Evolutionary conservation across 2,797 vertebrate genomes (phyloP), one percentile per base, ranked within the genome.

Genomic region (Gambusia yucatana): DNA sequence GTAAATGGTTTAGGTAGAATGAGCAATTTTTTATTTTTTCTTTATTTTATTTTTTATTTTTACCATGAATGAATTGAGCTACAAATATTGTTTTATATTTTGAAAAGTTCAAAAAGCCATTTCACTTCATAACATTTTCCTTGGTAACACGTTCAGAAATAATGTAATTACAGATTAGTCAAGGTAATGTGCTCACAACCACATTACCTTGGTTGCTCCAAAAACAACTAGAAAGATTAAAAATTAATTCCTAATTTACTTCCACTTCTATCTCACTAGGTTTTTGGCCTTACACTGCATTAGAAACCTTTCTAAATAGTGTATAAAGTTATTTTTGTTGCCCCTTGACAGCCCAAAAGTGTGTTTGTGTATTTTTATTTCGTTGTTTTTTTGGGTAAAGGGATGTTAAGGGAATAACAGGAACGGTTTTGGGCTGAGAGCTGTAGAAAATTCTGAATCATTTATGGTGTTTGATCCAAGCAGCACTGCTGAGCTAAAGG

Each of bases 401-500:
- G 41, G 33, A 55, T 50, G 76, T 61, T 77, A 79, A 78, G 79
- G 78, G 77, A 81, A 78, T 81, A 67, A 75, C n/a, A 83, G 63
- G 44, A 33, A 69, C 22, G 55, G 83, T 81, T 87, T 43, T 81
- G 77, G 80, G 77, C 80, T 82, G 70, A 81, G 76, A 74, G 78
- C 75, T 83, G 80, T 85, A 86, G 82, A 76, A 91, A 81, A 87
- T 82, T 79, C 67, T 85, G 48, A 91, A 92, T 91, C 74, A 91
- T 91, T 92, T 90, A 88, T 86, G 83, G 55, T 76, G 83, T 87
- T 87, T 86, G 81, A 90, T 87, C 76, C 83, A 57, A 50, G 75
- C 76, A 88, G 80, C 76, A 75, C 69, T 30, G 72, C 80, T 63
- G 63, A 81, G 80, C 70, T 57, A 44, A 72, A 84, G 77, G 36